Evolutionary conservation across 2,113 vertebrate species (phyloP).

Genomic region (Callocephalon fimbriatum): DNA sequence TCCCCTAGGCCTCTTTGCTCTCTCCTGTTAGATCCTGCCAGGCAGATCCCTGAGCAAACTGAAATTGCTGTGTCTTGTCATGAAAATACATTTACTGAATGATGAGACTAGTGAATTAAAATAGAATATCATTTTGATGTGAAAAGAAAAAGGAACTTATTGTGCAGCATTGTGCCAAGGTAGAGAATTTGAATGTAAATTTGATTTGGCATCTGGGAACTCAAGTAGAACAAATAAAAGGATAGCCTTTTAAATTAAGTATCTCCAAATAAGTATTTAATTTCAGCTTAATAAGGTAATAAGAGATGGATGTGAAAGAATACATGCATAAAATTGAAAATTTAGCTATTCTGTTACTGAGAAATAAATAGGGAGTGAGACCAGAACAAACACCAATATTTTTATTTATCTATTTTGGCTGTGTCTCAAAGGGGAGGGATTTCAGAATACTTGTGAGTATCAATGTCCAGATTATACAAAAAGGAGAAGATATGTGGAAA

Average conservation of each 20-base stretch:
- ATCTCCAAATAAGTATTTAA: slow-evolving; percentile 9
- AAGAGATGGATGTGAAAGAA: background rate
- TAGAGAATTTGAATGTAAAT: background rate
- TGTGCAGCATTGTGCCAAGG: background rate
- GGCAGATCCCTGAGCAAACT: background rate
- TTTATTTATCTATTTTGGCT: background rate
- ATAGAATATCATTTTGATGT: background rate
- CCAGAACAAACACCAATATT: background rate
- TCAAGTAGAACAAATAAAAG: slow-evolving; percentile 13
- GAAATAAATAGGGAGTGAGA: background rate
- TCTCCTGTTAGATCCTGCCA: background rate
- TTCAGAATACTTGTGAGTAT: background rate
- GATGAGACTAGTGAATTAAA: background rate
- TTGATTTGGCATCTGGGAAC: background rate
- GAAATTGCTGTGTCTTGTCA: background rate
- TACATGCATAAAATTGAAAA: background rate
- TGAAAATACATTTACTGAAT: background rate
- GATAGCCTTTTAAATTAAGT: slow-evolving; percentile 10
- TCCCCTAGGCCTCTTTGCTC: background rate
- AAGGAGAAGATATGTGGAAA: background rate
- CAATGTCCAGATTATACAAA: background rate
- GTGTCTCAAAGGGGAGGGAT: background rate
- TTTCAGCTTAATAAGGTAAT: slow-evolving; percentile 19
- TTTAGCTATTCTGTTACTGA: background rate
- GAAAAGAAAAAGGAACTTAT: background rate